Evolutionary conservation across 1,140 invertebrate genomes (phyloP).

Genomic region (Zaprionus lachaisei): DNA sequence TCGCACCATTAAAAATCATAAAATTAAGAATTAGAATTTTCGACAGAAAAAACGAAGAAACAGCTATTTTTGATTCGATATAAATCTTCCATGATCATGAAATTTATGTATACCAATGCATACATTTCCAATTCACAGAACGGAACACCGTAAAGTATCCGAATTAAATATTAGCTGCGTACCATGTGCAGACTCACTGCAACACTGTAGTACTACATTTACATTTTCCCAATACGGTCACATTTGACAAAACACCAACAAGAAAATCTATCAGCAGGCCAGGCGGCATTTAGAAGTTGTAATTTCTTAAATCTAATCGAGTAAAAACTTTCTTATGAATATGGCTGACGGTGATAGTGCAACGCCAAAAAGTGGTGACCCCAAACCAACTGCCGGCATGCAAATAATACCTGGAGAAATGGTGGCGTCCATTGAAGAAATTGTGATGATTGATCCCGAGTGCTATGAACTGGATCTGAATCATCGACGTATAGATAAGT

Average conservation of each 20-base stretch:
- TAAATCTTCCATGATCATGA: neutral
- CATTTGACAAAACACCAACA: conserved; percentile 26
- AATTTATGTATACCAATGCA: neutral
- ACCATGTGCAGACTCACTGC: neutral
- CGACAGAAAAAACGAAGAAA: too few relatives aligned
- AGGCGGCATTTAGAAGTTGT: conserved; percentile 42
- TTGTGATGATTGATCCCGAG: conserved; percentile 79
- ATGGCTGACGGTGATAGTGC: conserved; percentile 68
- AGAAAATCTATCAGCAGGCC: conserved; percentile 31
- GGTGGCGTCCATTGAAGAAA: conserved; percentile 70
- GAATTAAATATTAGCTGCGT: neutral
- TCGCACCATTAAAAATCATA: too few relatives aligned
- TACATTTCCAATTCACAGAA: neutral
- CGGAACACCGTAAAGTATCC: neutral
- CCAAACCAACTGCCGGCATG: conserved; percentile 55
- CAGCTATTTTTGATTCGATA: too few relatives aligned
- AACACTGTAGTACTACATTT: conserved; percentile 9
- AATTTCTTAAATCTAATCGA: conserved; percentile 24
- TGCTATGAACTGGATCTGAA: conserved; percentile 90
- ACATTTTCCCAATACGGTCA: conserved; percentile 10
- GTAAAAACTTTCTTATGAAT: conserved; percentile 25
- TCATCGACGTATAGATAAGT: conserved; percentile 92
- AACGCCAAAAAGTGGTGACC: conserved; percentile 28
- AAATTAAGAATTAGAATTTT: too few relatives aligned
- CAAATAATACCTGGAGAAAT: conserved; percentile 64